Base-by-base conservation (phyloP, 2,797 vertebrate genomes). In the Tenualosa thibaudeaui region DNA sequence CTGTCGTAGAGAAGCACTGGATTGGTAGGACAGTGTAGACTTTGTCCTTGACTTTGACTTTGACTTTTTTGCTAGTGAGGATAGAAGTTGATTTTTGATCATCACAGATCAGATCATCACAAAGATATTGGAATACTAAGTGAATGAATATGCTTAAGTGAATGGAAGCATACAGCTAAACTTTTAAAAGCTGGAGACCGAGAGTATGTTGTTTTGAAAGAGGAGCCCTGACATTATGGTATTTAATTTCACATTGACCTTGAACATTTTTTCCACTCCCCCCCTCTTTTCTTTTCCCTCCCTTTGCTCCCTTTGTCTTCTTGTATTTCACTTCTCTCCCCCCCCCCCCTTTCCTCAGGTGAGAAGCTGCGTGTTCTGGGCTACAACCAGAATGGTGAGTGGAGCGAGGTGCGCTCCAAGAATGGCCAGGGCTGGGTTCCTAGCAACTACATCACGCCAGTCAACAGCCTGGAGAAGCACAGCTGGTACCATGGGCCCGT, bases 371-470 rank as follows among this genome's bases (percentile, higher is more conserved):
- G 98, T 82, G 98, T 99, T 88, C 93, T 99, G 90, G 98, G 98
- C 92, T 99, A 99, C 92, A 99, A 99, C 93, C 98, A 99, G 96
- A 99, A 99, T 88, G 98, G 98, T 0, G 98, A 99, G 88, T 99
- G 98, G 98, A 99, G 98, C 49, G 98, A 99, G 90, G 98, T 99
- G 87, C 96, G 98, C 84, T 99, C 98, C 0, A 99, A 99, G 94
- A 99, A 99, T 0, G 98, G 98, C 87, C 98, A 99, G 91, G 98
- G 98, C 60, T 99, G 98, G 98, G 98, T 99, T 37, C 98, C 98
- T 0, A 99, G 98, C 93, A 99, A 99, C 95, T 99, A 99, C 92
- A 99, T 99, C 94, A 99, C 98, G 0, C 98, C 98, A 0, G 98
- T 99, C 86, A 99, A 99, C 95, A 99, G 98, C 88, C 95, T 99